Conservation (phyloP, 37 sponge, comb jelly and placozoan genomes). For the Eunapius fragilis region DNA sequence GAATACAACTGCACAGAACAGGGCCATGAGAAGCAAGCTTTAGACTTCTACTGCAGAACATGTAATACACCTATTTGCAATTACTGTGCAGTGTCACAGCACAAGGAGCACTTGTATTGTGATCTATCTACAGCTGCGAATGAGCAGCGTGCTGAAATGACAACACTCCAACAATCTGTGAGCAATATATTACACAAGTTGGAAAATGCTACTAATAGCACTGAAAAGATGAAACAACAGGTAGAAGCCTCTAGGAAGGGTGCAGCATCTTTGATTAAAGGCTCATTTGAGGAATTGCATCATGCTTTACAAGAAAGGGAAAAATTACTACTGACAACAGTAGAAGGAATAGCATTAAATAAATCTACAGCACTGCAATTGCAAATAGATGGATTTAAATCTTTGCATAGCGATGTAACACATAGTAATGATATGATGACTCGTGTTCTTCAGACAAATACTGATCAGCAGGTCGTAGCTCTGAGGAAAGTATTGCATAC, state of each 20-base stretch:
- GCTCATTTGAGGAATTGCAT: neutral
- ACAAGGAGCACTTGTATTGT: constrained; percentile 5
- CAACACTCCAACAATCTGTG: neutral
- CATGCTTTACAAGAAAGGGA: constrained; percentile 4
- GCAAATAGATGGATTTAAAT: constrained; percentile 9
- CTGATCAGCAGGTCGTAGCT: constrained; percentile 2
- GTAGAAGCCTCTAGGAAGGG: neutral
- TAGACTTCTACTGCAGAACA: constrained; percentile 31
- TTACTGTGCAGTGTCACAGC: constrained; percentile 12
- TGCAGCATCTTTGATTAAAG: neutral
- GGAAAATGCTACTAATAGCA: constrained; percentile 8
- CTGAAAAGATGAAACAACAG: constrained; percentile 8
- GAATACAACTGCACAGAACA: neutral
- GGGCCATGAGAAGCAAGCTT: neutral
- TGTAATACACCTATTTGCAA: constrained; percentile 3
- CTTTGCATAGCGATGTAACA: neutral
- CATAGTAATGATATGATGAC: neutral
- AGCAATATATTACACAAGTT: constrained; percentile 5
- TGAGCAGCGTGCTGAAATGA: neutral
- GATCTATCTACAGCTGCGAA: neutral
- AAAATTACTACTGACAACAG: neutral
- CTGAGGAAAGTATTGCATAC: neutral
- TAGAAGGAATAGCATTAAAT: neutral
- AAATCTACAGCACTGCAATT: neutral
- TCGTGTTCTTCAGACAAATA: neutral